Percentiles rank a stretch among this genome's conserved stretches.
Conservation (phyloP, 2,888 invertebrate genomes). For the Sialis fuliginosa region DNA sequence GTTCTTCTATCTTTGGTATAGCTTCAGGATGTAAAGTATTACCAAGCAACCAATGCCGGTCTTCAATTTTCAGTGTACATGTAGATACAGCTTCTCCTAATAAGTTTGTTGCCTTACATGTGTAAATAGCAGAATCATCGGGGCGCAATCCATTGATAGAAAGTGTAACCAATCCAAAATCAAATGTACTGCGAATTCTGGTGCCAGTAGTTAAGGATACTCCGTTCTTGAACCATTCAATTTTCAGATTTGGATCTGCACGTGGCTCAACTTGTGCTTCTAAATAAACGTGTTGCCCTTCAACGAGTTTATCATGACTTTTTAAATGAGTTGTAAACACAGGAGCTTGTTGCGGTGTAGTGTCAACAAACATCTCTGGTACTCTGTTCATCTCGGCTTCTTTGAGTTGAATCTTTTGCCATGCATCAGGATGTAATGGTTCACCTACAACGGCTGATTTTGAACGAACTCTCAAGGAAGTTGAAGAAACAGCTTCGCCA, state of each 20-base stretch:
- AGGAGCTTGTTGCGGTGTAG: constrained; percentile 76
- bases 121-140: constrained; percentile 90
- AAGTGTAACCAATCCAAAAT: constrained; percentile 88
- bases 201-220: constrained; percentile 70
- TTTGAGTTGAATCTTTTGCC: constrained; percentile 80
- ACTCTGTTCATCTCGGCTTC: constrained; percentile 85
- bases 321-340: constrained; percentile 88
- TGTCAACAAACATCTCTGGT: constrained; percentile 73
- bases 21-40: constrained; percentile 82
- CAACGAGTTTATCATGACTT: constrained; percentile 64
- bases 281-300: constrained; percentile 72
- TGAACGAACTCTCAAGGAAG: constrained; percentile 73
- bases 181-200: constrained; percentile 82
- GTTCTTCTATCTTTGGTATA: constrained; percentile 63
- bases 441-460: constrained; percentile 67
- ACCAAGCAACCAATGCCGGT: constrained; percentile 72
- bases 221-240: constrained; percentile 92
- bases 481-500: constrained; percentile 87
- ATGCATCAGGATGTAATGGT: constrained; percentile 75
- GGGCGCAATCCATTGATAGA: constrained; percentile 73
- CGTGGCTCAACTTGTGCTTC: constrained; percentile 86
- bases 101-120: constrained; percentile 84
- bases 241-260: constrained; percentile 69
- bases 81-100: constrained; percentile 91
- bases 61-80: constrained; percentile 74